phyloP scores from a whole-genome alignment of 2,113 vertebrate genomes.

The Anolis sagrei region DNA sequence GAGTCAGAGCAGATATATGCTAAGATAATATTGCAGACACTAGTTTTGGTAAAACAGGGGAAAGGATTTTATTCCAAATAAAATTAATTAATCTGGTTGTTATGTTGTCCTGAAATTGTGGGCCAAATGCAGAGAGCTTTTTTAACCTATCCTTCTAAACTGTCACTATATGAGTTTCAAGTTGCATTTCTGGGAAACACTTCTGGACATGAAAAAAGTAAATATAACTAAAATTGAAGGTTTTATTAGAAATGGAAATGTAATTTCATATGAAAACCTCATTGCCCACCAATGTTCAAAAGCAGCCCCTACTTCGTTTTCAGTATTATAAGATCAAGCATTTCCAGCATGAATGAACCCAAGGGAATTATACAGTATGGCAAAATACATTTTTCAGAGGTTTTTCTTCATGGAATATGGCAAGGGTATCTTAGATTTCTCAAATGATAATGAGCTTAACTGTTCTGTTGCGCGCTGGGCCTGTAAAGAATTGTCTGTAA shows the following conservation, averaged over 20 bases:
- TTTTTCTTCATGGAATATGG: neutral
- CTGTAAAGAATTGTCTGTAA: too few species aligned
- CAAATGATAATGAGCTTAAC: neutral
- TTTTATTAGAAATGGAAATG: constrained; percentile 3
- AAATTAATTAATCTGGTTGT: neutral
- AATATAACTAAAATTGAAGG: neutral
- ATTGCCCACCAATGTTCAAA: too few species aligned
- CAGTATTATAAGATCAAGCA: neutral
- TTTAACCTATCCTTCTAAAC: neutral
- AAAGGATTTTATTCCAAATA: neutral
- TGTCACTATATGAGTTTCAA: neutral
- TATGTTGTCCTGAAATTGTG: neutral
- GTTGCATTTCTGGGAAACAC: neutral
- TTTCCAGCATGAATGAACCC: neutral
- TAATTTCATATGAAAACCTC: neutral
- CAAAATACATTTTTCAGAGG: neutral
- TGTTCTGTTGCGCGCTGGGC: too few species aligned
- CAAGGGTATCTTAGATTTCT: neutral
- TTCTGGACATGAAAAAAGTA: neutral
- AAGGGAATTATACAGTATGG: neutral
- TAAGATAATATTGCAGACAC: neutral
- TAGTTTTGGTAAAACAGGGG: neutral
- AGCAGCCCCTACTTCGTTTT: neutral
- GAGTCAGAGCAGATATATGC: neutral
- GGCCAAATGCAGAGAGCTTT: neutral